phyloP scores from a whole-genome alignment of 1,140 invertebrate genomes.

The Drosophila auraria region DNA sequence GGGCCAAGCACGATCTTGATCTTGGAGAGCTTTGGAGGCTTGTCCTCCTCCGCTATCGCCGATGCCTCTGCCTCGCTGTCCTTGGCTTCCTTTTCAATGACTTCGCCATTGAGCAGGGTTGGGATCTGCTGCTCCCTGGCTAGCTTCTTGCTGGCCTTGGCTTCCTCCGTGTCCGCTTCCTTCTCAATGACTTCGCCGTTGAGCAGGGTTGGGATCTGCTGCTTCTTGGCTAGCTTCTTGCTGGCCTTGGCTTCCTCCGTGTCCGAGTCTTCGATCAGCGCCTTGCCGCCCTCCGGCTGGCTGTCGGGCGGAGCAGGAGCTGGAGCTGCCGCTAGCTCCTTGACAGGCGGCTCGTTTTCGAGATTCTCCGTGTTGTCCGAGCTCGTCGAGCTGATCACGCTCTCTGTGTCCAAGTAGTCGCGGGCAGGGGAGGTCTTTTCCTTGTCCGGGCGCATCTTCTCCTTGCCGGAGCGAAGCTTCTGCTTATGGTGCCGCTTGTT shows the following conservation, averaged over 20 bases:
- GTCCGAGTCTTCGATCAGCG: too few species aligned
- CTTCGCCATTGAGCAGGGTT: neutral
- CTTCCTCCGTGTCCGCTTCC: neutral
- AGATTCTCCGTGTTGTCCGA: conserved; percentile 39
- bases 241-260: neutral
- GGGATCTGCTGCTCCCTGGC: neutral
- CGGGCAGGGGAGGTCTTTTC: neutral
- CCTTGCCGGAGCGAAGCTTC: neutral
- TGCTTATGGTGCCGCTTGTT: neutral
- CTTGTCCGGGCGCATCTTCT: neutral
- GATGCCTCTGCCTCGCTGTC: neutral
- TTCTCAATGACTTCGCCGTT: too few species aligned
- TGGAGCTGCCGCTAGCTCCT: neutral
- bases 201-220: too few species aligned
- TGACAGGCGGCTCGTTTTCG: conserved; percentile 58
- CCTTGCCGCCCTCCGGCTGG: neutral
- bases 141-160: neutral
- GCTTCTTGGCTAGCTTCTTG: too few species aligned
- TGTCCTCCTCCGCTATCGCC: neutral
- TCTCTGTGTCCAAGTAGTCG: neutral
- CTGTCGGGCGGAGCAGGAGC: neutral
- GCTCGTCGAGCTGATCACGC: neutral
- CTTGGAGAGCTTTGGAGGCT: conserved; percentile 37
- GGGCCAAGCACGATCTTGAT: conserved; percentile 58
- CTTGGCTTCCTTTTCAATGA: neutral